Conservation (phyloP, 2,888 invertebrate species). For the Erannis defoliaria region DNA sequence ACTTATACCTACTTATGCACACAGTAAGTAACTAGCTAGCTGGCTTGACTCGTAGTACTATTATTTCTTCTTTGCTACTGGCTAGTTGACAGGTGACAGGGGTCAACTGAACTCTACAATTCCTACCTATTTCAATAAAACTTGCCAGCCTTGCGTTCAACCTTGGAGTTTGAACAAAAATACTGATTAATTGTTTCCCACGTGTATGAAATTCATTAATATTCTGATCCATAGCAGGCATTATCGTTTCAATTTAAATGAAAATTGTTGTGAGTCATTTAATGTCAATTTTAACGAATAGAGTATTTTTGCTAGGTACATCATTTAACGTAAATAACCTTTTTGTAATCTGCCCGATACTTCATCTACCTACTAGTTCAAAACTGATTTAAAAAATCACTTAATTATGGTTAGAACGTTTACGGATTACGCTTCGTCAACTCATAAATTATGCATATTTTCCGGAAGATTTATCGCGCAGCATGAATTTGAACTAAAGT, state of each 20-base stretch:
- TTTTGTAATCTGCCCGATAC: neutral
- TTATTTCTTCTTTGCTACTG: no score
- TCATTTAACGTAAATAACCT: neutral
- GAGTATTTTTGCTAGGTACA: neutral
- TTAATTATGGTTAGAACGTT: conserved; percentile 10
- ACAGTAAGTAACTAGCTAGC: no score
- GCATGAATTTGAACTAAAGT: conserved; percentile 7
- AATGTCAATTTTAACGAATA: no score
- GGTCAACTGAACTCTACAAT: conserved; percentile 1
- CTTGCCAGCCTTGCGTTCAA: conserved; percentile 13
- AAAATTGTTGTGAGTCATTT: no score
- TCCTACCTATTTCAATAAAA: neutral
- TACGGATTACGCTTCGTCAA: neutral
- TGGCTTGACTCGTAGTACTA: no score
- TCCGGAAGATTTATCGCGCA: conserved; percentile 1
- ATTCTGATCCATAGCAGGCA: neutral
- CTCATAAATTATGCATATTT: conserved; percentile 20
- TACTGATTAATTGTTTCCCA: conserved; percentile 9
- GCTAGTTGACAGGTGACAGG: neutral
- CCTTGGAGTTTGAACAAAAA: conserved; percentile 18
- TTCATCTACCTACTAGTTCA: neutral
- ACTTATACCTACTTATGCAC: no score
- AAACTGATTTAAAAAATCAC: neutral
- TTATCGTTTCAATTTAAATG: conserved; percentile 2
- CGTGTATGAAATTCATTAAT: conserved; percentile 6